A percentile compares a stretch with the other conserved stretches of the same genome.
phyloP scores from a whole-genome alignment of 2,113 vertebrate species.

The Gallinago media region DNA sequence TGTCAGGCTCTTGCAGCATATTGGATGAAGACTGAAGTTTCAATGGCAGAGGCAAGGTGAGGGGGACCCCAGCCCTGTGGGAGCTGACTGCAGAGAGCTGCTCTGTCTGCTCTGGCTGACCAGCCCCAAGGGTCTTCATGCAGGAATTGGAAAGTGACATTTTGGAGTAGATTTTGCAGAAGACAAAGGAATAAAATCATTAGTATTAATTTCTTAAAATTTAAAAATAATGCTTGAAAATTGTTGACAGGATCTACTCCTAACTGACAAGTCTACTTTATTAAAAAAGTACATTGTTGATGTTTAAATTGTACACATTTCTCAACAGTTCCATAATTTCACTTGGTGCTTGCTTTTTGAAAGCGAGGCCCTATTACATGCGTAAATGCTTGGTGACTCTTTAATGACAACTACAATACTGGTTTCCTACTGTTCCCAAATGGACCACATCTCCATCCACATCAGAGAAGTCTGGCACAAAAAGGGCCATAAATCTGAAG shows the following conservation, averaged over 20 bases:
- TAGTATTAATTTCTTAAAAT: not conserved
- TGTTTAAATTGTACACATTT: not conserved
- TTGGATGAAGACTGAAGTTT: not conserved
- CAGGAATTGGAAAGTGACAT: not conserved
- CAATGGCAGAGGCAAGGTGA: not conserved
- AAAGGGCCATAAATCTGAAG: not conserved
- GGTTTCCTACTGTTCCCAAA: not conserved
- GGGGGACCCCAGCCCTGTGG: rapidly evolving
- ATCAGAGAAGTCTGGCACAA: not conserved
- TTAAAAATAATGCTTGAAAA: not conserved
- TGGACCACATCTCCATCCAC: not conserved
- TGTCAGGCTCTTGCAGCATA: not conserved
- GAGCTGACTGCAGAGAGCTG: not conserved
- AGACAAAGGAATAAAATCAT: not conserved
- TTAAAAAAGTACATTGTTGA: not conserved
- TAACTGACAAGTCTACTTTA: not conserved
- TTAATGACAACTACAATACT: not conserved
- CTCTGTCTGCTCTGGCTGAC: not conserved
- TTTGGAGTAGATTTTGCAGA: not conserved
- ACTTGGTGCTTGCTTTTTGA: not conserved
- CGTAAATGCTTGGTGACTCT: not conserved
- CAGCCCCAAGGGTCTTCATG: not conserved
- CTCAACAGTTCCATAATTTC: not conserved
- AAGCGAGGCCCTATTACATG: not conserved
- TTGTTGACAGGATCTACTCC: not conserved